Conservation (phyloP, 2,888 invertebrate species). For the Sminthurides aquaticus region DNA sequence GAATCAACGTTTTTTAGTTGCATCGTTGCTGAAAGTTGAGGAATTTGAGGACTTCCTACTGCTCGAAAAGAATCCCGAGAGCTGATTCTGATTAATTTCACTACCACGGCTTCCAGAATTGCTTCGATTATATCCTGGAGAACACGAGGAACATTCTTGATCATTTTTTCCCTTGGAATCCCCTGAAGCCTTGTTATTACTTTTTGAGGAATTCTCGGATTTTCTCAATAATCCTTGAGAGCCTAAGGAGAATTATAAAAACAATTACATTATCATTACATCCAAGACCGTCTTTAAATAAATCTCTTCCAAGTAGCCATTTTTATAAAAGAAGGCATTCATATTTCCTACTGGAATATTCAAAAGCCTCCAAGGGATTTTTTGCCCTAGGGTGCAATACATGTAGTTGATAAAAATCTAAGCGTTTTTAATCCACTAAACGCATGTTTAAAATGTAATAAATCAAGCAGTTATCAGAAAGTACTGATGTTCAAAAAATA, state of each 20-base stretch:
- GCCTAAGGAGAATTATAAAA: too few relatives aligned
- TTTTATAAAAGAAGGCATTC: too few relatives aligned
- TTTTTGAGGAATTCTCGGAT: background rate
- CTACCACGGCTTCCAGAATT: background rate
- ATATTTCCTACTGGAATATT: background rate
- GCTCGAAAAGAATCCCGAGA: background rate
- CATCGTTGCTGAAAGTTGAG: background rate
- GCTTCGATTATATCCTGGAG: background rate
- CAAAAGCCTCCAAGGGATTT: background rate
- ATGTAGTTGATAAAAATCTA: too few relatives aligned
- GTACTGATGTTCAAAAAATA: too few relatives aligned
- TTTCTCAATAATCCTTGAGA: slow-evolving; percentile 3
- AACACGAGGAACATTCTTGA: slow-evolving; percentile 1
- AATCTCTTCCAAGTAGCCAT: too few relatives aligned
- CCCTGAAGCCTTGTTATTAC: background rate
- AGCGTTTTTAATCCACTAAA: too few relatives aligned
- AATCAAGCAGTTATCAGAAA: too few relatives aligned
- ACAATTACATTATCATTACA: too few relatives aligned
- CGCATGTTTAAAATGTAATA: too few relatives aligned
- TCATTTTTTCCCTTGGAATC: background rate
- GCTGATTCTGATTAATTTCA: background rate
- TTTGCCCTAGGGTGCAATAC: too few relatives aligned
- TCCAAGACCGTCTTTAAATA: too few relatives aligned
- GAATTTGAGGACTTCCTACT: slow-evolving; percentile 3
- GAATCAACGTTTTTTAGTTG: background rate